phyloP scores from a whole-genome alignment of 1,140 invertebrate genomes.

The Microplitis mediator region DNA sequence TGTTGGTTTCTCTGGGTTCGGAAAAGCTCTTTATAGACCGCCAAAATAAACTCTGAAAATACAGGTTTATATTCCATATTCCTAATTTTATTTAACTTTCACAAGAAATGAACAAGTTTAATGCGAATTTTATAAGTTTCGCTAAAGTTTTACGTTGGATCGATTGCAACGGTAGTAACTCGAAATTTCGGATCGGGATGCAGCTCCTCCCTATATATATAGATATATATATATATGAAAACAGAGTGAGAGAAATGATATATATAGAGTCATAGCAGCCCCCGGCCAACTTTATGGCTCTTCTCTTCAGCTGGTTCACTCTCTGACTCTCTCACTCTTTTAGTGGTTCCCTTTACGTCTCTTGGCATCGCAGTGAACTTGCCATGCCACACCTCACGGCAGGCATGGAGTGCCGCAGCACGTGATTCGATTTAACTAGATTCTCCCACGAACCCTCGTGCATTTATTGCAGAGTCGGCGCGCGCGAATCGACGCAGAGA shows the following conservation, averaged over 20 bases:
- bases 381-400: slow-evolving; percentile 25
- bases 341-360: not conserved
- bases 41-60: too few relatives aligned
- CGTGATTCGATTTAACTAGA: slow-evolving; percentile 31
- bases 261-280: not conserved
- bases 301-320: not conserved
- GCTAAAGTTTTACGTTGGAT: not conserved
- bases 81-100: not conserved
- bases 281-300: slow-evolving; percentile 25
- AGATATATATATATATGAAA: not conserved
- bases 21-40: too few relatives aligned
- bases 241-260: too few relatives aligned
- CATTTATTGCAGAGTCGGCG: slow-evolving; percentile 24
- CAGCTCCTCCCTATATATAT: slow-evolving; percentile 13
- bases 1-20: too few relatives aligned
- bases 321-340: too few relatives aligned
- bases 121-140: too few relatives aligned
- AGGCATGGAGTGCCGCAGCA: slow-evolving; percentile 23
- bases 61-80: too few relatives aligned
- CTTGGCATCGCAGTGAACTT: not conserved
- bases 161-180: slow-evolving; percentile 7
- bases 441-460: slow-evolving; percentile 16
- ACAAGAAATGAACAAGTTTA: too few relatives aligned
- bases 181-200: slow-evolving; percentile 26
- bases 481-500: slow-evolving; percentile 7